Evolutionary conservation across 1,140 invertebrate genomes (phyloP), one percentile per base, ranked within the genome.

Genomic region (Lucilia cuprina): DNA sequence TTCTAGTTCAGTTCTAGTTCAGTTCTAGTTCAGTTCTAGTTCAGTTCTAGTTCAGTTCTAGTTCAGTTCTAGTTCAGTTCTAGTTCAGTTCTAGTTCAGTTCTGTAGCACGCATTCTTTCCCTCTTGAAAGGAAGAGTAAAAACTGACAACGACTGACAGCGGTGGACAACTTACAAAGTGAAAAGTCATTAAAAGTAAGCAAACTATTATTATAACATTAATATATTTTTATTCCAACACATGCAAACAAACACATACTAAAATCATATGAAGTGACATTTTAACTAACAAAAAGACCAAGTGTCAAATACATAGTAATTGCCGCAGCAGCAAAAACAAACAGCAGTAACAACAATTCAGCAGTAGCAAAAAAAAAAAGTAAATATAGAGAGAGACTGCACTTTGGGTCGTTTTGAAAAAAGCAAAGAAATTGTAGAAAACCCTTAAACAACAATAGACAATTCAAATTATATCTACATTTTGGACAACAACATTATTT

Each of bases 281-380:
- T 41, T 41, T 41, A 41, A 41, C 35, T 5, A 55, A 55, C 50
- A 70, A 21, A 60, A 21, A 70, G 65, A 70, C 5, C 65, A 70
- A 70, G 65, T 70, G 65, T 70, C 65, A 70, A 70, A 70, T 41
- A 41, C 35, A 41, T 21, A 70, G 65, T 70, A 70, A 70, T 70
- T 21, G 65, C 65, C 65, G 65, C 65, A 70, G 19, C n/a, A 70
- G 65, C 65, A 70, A 70, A 70, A 70, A 2, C 7, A 70, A 5
- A 21, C n/a, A 60, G 55, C 55, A 60, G 13, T 13, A 60, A n/a
- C 55, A 60, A n/a, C 55, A 12, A n/a, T n/a, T n/a, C n/a, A n/a
- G n/a, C n/a, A 60, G 13, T 21, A 70, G 19, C 65, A 8, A 65
- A 65, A 65, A 65, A 65, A 70, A n/a, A n/a, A n/a, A n/a, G n/a